These are phyloP conservation scores for Acromyrmex charruanus DNA, from an alignment of 1,140 invertebrate genomes.

Conservation along the genomic window DNA sequence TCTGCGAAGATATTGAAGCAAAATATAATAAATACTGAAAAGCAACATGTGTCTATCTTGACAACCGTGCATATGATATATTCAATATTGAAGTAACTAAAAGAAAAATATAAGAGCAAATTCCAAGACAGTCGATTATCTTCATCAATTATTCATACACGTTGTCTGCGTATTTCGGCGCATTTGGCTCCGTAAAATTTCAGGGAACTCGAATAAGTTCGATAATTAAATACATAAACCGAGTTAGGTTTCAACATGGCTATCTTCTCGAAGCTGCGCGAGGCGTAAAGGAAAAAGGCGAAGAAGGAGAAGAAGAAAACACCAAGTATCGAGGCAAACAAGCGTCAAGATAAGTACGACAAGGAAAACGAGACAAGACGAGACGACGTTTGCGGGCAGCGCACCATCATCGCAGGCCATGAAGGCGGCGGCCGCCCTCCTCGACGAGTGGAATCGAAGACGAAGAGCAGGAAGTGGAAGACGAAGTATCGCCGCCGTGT, in stretches of 20 bases:
- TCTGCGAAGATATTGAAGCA: neutral
- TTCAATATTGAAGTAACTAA: neutral
- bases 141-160: conserved; percentile 59
- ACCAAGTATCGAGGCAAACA: conserved; percentile 25
- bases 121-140: conserved; percentile 27
- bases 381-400: conserved; percentile 38
- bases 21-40: neutral
- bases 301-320: conserved; percentile 22
- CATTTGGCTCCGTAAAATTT: conserved; percentile 44
- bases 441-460: conserved; percentile 52
- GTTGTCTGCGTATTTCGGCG: neutral
- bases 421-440: conserved; percentile 45
- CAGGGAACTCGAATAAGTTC: conserved; percentile 38
- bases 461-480: conserved; percentile 63
- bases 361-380: conserved; percentile 48
- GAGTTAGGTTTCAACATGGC: neutral
- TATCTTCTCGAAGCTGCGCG: neutral
- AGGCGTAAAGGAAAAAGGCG: neutral
- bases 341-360: neutral
- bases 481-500: conserved; percentile 51
- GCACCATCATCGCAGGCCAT: conserved; percentile 49
- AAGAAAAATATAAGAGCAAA: conserved; percentile 30
- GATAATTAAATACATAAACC: conserved; percentile 59
- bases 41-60: conserved; percentile 40
- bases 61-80: neutral